Evolutionary conservation across 2,113 vertebrate species (phyloP), one percentile per base, ranked within the genome.

Genomic region (Crotalus viridis): DNA sequence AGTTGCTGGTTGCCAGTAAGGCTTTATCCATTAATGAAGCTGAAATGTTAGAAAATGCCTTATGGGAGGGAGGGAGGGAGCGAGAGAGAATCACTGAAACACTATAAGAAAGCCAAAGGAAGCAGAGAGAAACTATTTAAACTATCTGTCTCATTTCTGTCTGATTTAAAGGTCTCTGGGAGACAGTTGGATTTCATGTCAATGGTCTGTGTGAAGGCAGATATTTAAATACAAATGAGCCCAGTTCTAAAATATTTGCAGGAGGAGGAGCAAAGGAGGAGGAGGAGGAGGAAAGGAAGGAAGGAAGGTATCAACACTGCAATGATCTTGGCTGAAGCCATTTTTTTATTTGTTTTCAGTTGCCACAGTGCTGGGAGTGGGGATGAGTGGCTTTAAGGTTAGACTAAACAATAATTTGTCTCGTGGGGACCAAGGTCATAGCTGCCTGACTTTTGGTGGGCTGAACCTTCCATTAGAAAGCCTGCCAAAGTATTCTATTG

Each of bases 1-100:
- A 96, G 94, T 94, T 95, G 91, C 94, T 95, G 94, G 96, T 91
- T 94, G 86, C 19, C 24, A 51, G 15, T 87, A 28, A 46, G 90
- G 15, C 22, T 22, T 5, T 33, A 89, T 10, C 21, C 17, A 57
- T 89, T 52, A 51, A 89, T 24, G 33, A 57, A 43, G 10, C 22
- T 43, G 55, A 55, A 55, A 10, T 59, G 33, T 12, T 43, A 57
- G 22, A 43, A 57, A 39, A 87, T 51, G 46, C 24, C 28, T 51
- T 51, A 51, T 87, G 64, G 26, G 26, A 64, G 59, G 26, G 59
- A 26, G 8, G 9, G 59, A 61, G 26, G 10, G 48, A 26, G 46
- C 46, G 81, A 46, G 39, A 21, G 1, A 43, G 55, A 13, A 39
- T 48, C 52, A 48, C 48, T 51, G n/a, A 54, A 33, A 81, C 52